Base-by-base conservation (phyloP, 2,888 invertebrate genomes). In the Lithophane semibrunnea region DNA sequence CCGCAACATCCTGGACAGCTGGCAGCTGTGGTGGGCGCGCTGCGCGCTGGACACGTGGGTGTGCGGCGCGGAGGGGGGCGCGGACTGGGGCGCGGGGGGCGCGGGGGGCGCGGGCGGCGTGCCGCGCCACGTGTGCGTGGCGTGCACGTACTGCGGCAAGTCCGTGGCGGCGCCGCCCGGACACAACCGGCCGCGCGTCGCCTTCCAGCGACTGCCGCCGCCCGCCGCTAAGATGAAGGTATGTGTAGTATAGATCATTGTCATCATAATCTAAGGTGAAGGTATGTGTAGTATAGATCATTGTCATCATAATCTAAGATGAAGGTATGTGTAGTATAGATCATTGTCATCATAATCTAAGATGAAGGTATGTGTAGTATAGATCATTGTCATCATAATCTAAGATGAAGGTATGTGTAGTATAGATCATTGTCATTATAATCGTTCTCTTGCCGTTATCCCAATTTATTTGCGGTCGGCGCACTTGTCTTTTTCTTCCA, bases 71-170 rank as follows among this genome's bases (percentile, higher is more conserved):
- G 97, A 85, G 96, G 97, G 18, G 94, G 97, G 94, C 66, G 85
- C 97, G 95, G 91, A 71, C 49, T 72, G 81, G 74, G 84, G 95
- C 76, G 88, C 79, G 84, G 76, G 37, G 37, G 37, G 37, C 37
- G 37, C 37, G 5, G 37, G 37, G 37, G 37, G 37, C 37, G 37
- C 37, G 37, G 37, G 37, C 7, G 84, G 88, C 68, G 91, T 82
- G 75, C 89, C 92, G 88, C 91, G 92, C 9, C 92, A 92, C 88
- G 94, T 95, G 89, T 93, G 93, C 92, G 98, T 99, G 76, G 98
- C 99, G 9, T 99, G 99, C 95, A 99, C 98, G 91, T 99, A 99
- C 96, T 99, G 99, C 96, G 99, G 99, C 71, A 99, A 99, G 96
- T 98, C 98, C 83, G 98, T 99, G 86, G 98, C 98, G 1, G 98